Evolutionary conservation across 2,113 vertebrate species (phyloP).

Genomic region (Lota lota): DNA sequence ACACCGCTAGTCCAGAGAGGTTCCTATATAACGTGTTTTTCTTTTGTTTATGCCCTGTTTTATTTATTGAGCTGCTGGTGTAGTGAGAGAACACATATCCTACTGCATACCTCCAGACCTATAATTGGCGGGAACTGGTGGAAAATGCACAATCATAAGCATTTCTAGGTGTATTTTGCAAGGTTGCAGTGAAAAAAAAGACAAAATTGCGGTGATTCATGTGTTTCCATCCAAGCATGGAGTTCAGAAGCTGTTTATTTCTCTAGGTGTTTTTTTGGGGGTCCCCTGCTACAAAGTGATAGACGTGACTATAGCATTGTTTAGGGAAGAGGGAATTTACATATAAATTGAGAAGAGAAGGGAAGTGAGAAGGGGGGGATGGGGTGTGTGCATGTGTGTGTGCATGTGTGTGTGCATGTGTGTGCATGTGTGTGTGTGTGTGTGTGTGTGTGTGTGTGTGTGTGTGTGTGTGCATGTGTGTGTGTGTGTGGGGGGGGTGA

Average conservation of each 20-base stretch:
- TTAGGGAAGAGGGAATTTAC: slow-evolving; percentile 70
- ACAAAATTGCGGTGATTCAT: slow-evolving; percentile 54
- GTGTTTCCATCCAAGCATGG: slow-evolving; percentile 42
- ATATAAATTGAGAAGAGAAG: slow-evolving; percentile 76
- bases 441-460: neutral
- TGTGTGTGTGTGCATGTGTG: neutral
- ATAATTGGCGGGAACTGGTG: too few species aligned
- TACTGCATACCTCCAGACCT: too few species aligned
- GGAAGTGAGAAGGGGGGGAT: slow-evolving; percentile 57
- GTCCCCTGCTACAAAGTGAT: slow-evolving; percentile 56
- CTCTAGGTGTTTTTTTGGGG: slow-evolving; percentile 36
- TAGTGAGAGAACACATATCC: too few species aligned
- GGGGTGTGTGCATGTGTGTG: neutral
- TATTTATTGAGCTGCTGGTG: too few species aligned
- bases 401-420: neutral
- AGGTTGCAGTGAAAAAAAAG: slow-evolving; percentile 39
- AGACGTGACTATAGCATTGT: slow-evolving; percentile 65
- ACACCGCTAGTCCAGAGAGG: too few species aligned
- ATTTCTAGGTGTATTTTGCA: slow-evolving; percentile 45
- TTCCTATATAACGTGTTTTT: too few species aligned
- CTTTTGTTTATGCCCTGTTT: too few species aligned
- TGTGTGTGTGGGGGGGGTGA: too few species aligned
- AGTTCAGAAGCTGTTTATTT: slow-evolving; percentile 54
- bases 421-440: neutral
- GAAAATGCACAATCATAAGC: slow-evolving; percentile 30